A percentile compares a stretch with the other conserved stretches of the same genome.
Conservation (phyloP, 1,140 invertebrate genomes). For the Lepidurus arcticus region DNA sequence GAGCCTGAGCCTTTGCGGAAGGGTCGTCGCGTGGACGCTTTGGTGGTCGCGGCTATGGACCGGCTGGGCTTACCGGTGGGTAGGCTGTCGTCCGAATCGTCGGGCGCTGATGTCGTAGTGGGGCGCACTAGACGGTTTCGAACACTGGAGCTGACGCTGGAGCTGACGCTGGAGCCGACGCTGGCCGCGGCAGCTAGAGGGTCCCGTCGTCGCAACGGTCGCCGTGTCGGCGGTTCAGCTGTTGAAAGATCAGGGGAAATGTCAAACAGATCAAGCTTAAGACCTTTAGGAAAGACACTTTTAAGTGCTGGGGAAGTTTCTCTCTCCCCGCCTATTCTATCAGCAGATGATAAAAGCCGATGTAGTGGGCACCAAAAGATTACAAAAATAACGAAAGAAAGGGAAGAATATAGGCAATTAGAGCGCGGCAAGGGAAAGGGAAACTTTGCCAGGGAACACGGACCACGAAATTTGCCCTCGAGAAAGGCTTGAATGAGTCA, state of each 20-base stretch:
- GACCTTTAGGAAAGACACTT: background rate
- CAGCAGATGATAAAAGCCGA: background rate
- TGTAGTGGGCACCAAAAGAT: background rate
- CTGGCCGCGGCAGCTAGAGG: conserved; percentile 30
- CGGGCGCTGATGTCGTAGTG: background rate
- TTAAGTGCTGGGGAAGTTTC: background rate
- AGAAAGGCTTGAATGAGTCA: conserved; percentile 8
- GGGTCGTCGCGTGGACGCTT: background rate
- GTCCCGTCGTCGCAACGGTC: conserved; percentile 29
- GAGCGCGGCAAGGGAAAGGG: conserved; percentile 16
- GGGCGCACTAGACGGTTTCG: conserved; percentile 31
- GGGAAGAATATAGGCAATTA: conserved; percentile 10
- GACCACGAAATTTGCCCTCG: conserved; percentile 8
- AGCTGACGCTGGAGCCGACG: conserved; percentile 29
- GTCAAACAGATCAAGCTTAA: background rate
- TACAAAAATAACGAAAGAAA: background rate
- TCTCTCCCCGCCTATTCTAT: background rate
- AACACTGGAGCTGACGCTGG: background rate
- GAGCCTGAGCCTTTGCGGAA: background rate
- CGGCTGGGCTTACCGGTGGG: conserved; percentile 13
- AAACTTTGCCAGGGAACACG: conserved; percentile 17
- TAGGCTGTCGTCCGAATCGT: background rate
- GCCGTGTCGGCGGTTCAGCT: conserved; percentile 25
- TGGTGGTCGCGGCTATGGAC: conserved; percentile 24
- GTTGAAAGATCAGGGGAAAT: background rate